Evolutionary conservation across 30 jellyfish, hydroid and myxozoan genomes (phyloP).

Genomic region (Hydractinia echinata): DNA sequence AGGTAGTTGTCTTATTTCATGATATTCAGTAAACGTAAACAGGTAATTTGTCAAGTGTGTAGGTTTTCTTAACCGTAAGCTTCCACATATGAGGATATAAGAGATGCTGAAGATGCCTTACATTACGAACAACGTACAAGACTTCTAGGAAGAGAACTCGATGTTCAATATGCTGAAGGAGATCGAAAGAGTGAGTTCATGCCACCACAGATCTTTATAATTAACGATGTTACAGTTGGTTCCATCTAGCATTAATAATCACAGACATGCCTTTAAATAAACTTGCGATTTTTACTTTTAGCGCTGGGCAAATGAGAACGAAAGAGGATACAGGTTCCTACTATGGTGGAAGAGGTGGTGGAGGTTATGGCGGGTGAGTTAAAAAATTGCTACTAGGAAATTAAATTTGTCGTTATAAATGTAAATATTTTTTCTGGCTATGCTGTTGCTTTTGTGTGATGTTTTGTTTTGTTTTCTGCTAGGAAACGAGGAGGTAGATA

Average conservation of each 20-base stretch:
- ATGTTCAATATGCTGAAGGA: conserved; percentile 95
- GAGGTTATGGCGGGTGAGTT: conserved; percentile 22
- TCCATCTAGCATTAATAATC: not conserved
- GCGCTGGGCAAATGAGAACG: conserved; percentile 63
- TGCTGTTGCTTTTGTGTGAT: not conserved
- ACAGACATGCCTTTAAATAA: not conserved
- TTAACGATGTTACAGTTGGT: not conserved
- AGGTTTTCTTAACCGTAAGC: conserved; percentile 23
- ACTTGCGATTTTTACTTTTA: not conserved
- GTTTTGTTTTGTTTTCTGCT: not conserved
- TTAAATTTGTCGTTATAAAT: not conserved
- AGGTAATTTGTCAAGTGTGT: no score
- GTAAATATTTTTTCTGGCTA: not conserved
- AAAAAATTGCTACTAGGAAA: not conserved
- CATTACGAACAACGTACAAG: conserved; percentile 80
- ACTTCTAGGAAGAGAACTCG: conserved; percentile 90
- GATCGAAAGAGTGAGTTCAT: conserved; percentile 93
- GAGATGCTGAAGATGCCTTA: conserved; percentile 99
- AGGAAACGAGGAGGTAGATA: conserved; percentile 24
- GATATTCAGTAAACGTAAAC: no score
- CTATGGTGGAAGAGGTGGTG: conserved; percentile 27
- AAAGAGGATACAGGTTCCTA: conserved; percentile 31
- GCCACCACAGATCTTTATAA: not conserved
- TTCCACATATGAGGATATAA: conserved; percentile 86
- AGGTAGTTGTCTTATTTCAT: not conserved